Evolutionary conservation across 2,113 vertebrate genomes (phyloP).

Genomic region (Prionailurus viverrinus): DNA sequence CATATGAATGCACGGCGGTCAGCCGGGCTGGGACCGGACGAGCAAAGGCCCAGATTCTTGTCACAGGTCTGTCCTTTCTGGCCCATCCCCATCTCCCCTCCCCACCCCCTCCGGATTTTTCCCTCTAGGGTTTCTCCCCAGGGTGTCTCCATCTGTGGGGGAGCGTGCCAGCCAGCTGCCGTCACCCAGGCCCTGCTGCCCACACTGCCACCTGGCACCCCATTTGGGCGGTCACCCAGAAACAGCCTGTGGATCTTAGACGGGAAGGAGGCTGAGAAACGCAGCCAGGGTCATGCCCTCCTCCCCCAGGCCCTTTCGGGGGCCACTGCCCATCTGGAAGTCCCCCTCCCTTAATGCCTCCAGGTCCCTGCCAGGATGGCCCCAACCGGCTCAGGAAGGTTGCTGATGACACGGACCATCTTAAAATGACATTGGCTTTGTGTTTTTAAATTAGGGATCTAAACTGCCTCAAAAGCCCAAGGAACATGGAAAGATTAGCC

Average conservation of each 20-base stretch:
- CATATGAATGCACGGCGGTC: slow-evolving; percentile 91
- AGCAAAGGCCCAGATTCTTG: slow-evolving; percentile 88
- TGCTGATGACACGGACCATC: neutral
- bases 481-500: neutral
- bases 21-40: slow-evolving; percentile 89
- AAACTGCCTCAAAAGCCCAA: too few species aligned
- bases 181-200: neutral
- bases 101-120: neutral
- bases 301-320: neutral
- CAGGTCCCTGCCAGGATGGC: accelerated
- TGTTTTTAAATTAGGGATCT: too few species aligned
- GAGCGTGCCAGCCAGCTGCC: neutral
- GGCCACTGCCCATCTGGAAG: accelerated
- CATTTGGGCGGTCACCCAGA: neutral
- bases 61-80: slow-evolving; percentile 89
- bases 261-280: neutral
- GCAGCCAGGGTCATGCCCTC: accelerated
- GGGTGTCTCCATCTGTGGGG: accelerated
- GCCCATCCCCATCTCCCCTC: accelerated
- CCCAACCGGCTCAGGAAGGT: neutral
- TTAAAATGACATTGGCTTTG: neutral
- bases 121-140: neutral
- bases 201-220: accelerated
- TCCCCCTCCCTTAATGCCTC: too few species aligned
- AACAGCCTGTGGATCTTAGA: neutral